Evolutionary conservation across 37 sponge, comb jelly and placozoan genomes (phyloP).

Genomic region (Ianthella basta): DNA sequence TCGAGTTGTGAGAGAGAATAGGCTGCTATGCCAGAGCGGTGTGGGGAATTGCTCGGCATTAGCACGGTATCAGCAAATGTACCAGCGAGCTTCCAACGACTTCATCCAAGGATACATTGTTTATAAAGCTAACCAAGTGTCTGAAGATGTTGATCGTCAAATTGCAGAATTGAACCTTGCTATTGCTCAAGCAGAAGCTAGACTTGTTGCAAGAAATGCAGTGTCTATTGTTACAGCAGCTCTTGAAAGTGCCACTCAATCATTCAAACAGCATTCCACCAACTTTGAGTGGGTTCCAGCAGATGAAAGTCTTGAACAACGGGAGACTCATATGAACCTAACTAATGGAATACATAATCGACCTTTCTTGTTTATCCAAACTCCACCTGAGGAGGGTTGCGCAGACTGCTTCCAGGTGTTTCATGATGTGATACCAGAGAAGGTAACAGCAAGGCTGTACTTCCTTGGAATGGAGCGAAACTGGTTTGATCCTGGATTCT

Average conservation of each 20-base stretch:
- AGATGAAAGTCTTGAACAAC: neutral
- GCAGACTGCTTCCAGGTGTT: neutral
- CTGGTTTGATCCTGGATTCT: slow-evolving; percentile 24
- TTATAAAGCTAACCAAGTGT: neutral
- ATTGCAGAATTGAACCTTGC: neutral
- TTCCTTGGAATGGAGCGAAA: slow-evolving; percentile 7
- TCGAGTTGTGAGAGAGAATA: neutral
- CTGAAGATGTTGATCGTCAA: neutral
- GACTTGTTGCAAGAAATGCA: neutral
- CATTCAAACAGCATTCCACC: neutral
- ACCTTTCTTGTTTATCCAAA: neutral
- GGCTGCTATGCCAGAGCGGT: neutral
- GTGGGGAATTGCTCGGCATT: neutral
- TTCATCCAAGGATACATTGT: slow-evolving; percentile 13
- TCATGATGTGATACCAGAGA: slow-evolving; percentile 13
- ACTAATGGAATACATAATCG: neutral
- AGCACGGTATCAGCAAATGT: neutral
- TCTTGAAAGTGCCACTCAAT: neutral
- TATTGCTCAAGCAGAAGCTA: neutral
- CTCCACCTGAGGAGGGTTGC: slow-evolving; percentile 3
- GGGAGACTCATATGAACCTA: neutral
- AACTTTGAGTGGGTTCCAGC: slow-evolving; percentile 11
- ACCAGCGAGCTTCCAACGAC: neutral
- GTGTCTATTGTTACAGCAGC: neutral
- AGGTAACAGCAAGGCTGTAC: slow-evolving; percentile 20